These are phyloP conservation scores for Anoplophora glabripennis DNA, from an alignment of 1,140 invertebrate species.

Conservation along the genomic window DNA sequence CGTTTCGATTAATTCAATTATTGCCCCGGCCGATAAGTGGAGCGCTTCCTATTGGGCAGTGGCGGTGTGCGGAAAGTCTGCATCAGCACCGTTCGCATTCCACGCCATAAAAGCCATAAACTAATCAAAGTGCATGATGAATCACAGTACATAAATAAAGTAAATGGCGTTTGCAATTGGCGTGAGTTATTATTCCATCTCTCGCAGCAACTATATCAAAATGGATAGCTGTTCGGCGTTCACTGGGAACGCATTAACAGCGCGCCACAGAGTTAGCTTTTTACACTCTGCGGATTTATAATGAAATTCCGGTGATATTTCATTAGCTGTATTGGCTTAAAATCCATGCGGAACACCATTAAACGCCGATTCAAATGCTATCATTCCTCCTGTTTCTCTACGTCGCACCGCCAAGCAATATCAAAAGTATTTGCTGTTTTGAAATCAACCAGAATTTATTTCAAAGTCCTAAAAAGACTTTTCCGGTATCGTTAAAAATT, in stretches of 20 bases:
- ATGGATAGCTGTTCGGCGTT: slow-evolving; percentile 39
- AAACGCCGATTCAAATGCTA: not conserved
- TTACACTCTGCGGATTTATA: slow-evolving; percentile 36
- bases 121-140: slow-evolving; percentile 53
- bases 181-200: slow-evolving; percentile 52
- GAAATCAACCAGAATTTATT: not conserved
- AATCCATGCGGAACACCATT: not conserved
- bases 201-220: slow-evolving; percentile 49
- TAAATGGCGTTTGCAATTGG: slow-evolving; percentile 53
- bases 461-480: too few relatives aligned
- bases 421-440: slow-evolving; percentile 1
- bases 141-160: slow-evolving; percentile 53
- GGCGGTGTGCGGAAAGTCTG: slow-evolving; percentile 39
- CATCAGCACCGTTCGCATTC: slow-evolving; percentile 49
- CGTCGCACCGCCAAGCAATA: not conserved
- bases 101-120: slow-evolving; percentile 53
- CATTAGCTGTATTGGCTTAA: slow-evolving; percentile 20
- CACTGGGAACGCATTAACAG: slow-evolving; percentile 32
- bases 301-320: slow-evolving; percentile 35
- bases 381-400: not conserved
- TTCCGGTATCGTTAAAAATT: too few relatives aligned
- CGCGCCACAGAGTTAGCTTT: slow-evolving; percentile 29
- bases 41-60: not conserved
- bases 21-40: not conserved
- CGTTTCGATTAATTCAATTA: not conserved